These are phyloP conservation scores for Amphiprion ocellaris DNA, from an alignment of 2,113 vertebrate genomes.

Conservation along the genomic window DNA sequence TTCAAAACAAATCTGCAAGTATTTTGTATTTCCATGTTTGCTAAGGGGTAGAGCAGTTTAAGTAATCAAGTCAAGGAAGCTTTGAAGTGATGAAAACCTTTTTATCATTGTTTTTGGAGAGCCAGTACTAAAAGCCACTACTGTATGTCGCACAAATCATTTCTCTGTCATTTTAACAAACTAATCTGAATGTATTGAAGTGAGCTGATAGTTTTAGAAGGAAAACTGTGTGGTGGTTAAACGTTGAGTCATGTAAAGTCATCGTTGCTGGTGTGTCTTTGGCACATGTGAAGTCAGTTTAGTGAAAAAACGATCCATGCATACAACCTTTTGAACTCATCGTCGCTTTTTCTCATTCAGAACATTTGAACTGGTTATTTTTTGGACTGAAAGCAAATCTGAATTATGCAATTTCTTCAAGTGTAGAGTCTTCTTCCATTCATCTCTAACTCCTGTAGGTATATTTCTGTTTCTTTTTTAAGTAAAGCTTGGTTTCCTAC, in stretches of 20 bases:
- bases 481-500: constrained; percentile 75
- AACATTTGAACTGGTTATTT: background rate
- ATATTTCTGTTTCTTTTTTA: constrained; percentile 75
- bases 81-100: constrained; percentile 32
- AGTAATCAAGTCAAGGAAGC: constrained; percentile 8
- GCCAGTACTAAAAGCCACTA: constrained; percentile 41
- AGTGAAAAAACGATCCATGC: background rate
- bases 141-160: constrained; percentile 24
- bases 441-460: constrained; percentile 54
- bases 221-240: background rate
- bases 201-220: background rate
- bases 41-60: constrained; percentile 13
- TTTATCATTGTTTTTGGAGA: constrained; percentile 33
- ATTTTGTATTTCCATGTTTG: constrained; percentile 50
- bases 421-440: constrained; percentile 36
- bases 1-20: constrained; percentile 28
- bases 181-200: constrained; percentile 29
- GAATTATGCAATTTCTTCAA: constrained; percentile 67
- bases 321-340: background rate
- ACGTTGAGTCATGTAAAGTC: background rate
- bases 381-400: constrained; percentile 41
- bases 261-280: constrained; percentile 18
- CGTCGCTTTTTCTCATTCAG: background rate
- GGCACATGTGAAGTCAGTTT: background rate
- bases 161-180: constrained; percentile 10